phyloP scores from a whole-genome alignment of 2,113 vertebrate species.

The Gavialis gangeticus region DNA sequence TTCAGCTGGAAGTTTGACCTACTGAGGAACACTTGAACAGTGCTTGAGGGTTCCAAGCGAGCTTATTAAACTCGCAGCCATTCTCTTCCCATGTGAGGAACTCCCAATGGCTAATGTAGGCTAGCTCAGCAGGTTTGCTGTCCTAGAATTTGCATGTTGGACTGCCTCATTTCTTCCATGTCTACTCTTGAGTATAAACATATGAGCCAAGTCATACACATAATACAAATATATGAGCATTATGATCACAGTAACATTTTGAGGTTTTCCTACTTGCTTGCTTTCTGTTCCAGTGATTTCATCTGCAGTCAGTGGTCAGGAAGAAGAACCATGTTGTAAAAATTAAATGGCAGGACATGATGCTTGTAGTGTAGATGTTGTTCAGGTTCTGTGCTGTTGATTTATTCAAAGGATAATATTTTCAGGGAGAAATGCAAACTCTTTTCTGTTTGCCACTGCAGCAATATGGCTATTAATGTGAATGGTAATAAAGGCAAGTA shows the following conservation, averaged over 20 bases:
- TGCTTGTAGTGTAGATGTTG: neutral
- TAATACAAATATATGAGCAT: no score
- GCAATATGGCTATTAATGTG: neutral
- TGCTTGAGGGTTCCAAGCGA: neutral
- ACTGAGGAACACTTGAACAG: neutral
- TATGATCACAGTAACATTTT: no score
- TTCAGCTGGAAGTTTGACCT: neutral
- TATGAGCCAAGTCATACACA: no score
- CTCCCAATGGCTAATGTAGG: neutral
- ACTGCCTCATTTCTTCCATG: no score
- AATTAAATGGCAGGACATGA: neutral
- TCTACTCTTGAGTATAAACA: no score
- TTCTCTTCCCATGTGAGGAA: neutral
- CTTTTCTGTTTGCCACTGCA: neutral
- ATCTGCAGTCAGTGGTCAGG: no score
- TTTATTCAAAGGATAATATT: neutral
- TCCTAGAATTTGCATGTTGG: no score
- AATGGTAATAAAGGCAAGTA: neutral
- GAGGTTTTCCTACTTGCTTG: no score
- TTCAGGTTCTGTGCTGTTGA: neutral
- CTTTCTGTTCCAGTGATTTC: no score
- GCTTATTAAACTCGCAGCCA: neutral
- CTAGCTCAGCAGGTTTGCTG: neutral
- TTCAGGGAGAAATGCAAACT: neutral
- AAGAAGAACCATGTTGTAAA: neutral